phyloP scores from a whole-genome alignment of 1,140 invertebrate species.

The Ceratina australensis region DNA sequence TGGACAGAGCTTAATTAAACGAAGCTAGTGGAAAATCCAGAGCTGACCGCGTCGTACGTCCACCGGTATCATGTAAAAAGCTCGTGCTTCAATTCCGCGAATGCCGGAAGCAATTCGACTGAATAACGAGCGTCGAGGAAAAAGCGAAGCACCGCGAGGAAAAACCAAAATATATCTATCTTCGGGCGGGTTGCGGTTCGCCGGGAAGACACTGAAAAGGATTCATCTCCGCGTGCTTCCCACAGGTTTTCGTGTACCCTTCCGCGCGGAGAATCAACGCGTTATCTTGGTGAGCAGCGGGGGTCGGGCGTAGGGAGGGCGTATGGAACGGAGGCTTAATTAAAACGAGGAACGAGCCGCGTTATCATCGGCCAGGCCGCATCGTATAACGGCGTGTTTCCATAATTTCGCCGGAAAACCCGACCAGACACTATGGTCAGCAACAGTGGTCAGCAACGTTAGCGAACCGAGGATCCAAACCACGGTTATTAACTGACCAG shows the following conservation, averaged over 20 bases:
- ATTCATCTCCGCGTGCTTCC: conserved; percentile 4
- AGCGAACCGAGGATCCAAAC: conserved; percentile 60
- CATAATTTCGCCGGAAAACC: conserved; percentile 68
- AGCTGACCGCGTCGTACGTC: conserved; percentile 6
- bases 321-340: conserved; percentile 68
- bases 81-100: conserved; percentile 31
- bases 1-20: conserved; percentile 46
- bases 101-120: conserved; percentile 6
- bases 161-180: conserved; percentile 8
- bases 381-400: conserved; percentile 72
- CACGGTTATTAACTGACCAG: conserved; percentile 75
- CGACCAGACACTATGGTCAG: conserved; percentile 60
- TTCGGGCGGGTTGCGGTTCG: neutral
- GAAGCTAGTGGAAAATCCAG: neutral
- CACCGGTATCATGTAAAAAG: conserved; percentile 34
- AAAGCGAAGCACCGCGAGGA: neutral
- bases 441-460: conserved; percentile 53
- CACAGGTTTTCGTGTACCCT: conserved; percentile 9
- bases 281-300: conserved; percentile 41
- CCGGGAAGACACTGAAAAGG: conserved; percentile 10
- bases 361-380: conserved; percentile 63
- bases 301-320: neutral
- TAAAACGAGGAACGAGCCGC: conserved; percentile 75
- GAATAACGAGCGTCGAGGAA: no score
- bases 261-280: conserved; percentile 15